These are phyloP conservation scores for Sphyrna mokarran DNA, from an alignment of 2,113 vertebrate species.

Conservation along the genomic window DNA sequence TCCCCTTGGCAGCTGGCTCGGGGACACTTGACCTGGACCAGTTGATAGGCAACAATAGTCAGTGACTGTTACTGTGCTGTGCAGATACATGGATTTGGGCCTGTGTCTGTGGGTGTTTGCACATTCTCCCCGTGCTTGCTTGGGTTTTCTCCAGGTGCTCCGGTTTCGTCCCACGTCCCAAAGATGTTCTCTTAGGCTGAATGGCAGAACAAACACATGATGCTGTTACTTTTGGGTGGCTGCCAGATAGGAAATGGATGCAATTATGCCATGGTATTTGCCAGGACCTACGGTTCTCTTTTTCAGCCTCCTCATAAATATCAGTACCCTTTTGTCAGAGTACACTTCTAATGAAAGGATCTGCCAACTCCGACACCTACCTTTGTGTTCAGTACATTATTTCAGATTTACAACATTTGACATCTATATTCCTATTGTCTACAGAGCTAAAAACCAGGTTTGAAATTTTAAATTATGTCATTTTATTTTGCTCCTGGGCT, in stretches of 20 bases:
- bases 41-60: no score
- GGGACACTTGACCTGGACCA: no score
- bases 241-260: not conserved
- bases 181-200: no score
- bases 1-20: not conserved
- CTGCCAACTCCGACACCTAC: not conserved
- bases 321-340: not conserved
- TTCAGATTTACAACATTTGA: not conserved
- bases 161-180: no score
- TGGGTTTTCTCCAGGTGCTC: no score
- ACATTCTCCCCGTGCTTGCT: no score
- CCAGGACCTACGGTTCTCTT: not conserved
- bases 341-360: not conserved
- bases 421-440: not conserved
- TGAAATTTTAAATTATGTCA: not conserved
- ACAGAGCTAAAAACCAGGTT: not conserved
- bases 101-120: no score
- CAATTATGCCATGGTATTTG: not conserved
- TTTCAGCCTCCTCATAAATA: not conserved
- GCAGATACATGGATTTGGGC: no score
- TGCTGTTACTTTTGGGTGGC: not conserved
- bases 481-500: not conserved
- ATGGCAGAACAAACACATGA: no score
- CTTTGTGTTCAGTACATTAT: not conserved
- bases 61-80: no score